Evolutionary conservation across 2,888 invertebrate species (phyloP).

Genomic region (Ernsta delagoae): DNA sequence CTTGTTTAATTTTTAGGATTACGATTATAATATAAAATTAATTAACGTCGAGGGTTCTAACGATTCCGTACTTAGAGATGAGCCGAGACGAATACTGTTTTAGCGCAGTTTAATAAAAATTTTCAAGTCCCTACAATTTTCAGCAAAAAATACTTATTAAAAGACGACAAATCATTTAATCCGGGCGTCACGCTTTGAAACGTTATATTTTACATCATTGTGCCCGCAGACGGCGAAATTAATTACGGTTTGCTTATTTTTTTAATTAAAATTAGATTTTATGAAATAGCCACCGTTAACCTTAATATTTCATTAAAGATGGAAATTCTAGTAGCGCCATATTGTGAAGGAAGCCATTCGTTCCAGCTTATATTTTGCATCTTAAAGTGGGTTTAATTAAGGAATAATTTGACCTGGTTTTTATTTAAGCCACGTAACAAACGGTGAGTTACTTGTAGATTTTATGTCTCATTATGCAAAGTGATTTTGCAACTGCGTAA

Average conservation of each 20-base stretch:
- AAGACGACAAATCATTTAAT: conserved; percentile 35
- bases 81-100: conserved; percentile 15
- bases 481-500: conserved; percentile 25
- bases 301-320: conserved; percentile 78
- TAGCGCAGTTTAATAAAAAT: conserved; percentile 3
- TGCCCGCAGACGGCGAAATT: conserved; percentile 63
- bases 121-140: conserved; percentile 6
- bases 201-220: conserved; percentile 70
- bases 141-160: conserved; percentile 22
- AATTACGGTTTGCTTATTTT: conserved; percentile 76
- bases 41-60: conserved; percentile 16
- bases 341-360: conserved; percentile 75
- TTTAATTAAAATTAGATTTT: conserved; percentile 69
- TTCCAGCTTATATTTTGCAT: conserved; percentile 74
- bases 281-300: conserved; percentile 72
- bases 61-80: conserved; percentile 25
- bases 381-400: conserved; percentile 71
- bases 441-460: conserved; percentile 6
- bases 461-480: conserved; percentile 30
- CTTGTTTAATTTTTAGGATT: too few species aligned
- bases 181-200: conserved; percentile 45
- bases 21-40: conserved; percentile 7
- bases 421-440: conserved; percentile 38
- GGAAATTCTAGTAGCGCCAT: conserved; percentile 79
- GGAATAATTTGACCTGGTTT: conserved; percentile 64